Percentiles rank a stretch among this genome's conserved stretches.
Evolutionary conservation across 1,140 invertebrate genomes (phyloP).

Genomic region (Caligus rogercresseyi): DNA sequence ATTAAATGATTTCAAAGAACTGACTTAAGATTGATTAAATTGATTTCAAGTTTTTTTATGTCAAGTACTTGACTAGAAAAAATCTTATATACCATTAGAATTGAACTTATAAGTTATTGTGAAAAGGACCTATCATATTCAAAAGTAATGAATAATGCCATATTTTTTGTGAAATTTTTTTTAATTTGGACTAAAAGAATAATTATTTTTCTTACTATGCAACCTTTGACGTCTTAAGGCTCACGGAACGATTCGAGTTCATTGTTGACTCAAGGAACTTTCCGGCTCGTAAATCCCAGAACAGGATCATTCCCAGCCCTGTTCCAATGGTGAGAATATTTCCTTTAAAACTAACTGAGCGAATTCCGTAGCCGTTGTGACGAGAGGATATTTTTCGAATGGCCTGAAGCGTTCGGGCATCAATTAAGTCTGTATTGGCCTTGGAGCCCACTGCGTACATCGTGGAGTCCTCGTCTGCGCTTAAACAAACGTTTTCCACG

Average conservation of each 20-base stretch:
- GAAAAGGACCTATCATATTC: too few species aligned
- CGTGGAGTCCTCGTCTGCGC: constrained; percentile 56
- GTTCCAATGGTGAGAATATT: constrained; percentile 81
- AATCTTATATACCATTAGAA: too few species aligned
- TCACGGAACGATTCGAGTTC: constrained; percentile 65
- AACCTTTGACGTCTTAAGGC: constrained; percentile 66
- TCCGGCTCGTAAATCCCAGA: constrained; percentile 73
- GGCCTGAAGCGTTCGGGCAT: constrained; percentile 54
- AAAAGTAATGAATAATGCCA: too few species aligned
- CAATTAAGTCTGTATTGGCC: constrained; percentile 72
- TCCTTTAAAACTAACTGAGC: constrained; percentile 73
- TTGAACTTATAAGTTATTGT: too few species aligned
- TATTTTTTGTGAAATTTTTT: too few species aligned
- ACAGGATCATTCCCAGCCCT: constrained; percentile 72
- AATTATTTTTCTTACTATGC: too few species aligned
- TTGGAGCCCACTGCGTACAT: constrained; percentile 78
- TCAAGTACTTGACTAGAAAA: too few species aligned
- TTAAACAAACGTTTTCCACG: constrained; percentile 81
- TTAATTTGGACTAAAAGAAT: too few species aligned
- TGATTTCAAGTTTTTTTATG: too few species aligned
- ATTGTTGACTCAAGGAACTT: constrained; percentile 80
- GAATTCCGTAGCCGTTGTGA: constrained; percentile 36
- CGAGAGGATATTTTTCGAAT: constrained; percentile 15
- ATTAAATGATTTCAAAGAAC: too few species aligned
- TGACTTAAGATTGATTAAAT: too few species aligned